Percentiles rank a stretch among this genome's conserved stretches.
Conservation (phyloP, 2,113 vertebrate species). For the Recurvirostra avosetta region DNA sequence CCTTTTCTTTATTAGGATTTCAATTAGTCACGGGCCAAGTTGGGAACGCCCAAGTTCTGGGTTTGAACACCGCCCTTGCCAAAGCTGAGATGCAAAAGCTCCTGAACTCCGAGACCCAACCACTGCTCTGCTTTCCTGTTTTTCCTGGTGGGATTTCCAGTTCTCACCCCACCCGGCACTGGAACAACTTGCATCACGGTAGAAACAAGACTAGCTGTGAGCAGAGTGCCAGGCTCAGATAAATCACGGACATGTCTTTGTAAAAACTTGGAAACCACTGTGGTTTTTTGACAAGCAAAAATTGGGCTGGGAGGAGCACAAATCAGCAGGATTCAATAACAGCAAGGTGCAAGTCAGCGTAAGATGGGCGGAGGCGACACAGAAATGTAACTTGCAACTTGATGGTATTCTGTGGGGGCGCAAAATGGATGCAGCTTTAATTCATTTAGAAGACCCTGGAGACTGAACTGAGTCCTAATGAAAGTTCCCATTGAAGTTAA, state of each 20-base stretch:
- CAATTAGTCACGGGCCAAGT: conserved; percentile 69
- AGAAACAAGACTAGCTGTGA: conserved; percentile 1
- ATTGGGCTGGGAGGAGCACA: conserved; percentile 26
- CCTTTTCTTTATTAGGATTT: conserved; percentile 71
- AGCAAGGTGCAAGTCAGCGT: conserved; percentile 6
- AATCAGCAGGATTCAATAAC: conserved; percentile 52
- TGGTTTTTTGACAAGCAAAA: conserved; percentile 34
- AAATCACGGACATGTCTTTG: conserved; percentile 43
- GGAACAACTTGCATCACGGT: background rate
- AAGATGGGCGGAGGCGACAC: background rate
- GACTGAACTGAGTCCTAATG: conserved; percentile 54
- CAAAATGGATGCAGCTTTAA: conserved; percentile 15
- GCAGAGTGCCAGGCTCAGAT: conserved; percentile 1
- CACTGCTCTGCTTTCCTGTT: conserved; percentile 22
- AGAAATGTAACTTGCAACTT: background rate
- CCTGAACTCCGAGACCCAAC: background rate
- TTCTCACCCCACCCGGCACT: background rate
- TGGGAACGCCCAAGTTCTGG: conserved; percentile 37
- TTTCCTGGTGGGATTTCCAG: conserved; percentile 37
- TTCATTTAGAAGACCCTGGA: conserved; percentile 18
- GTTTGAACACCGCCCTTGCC: background rate
- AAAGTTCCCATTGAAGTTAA: conserved; percentile 63
- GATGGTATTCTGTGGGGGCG: background rate
- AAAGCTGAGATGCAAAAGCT: background rate
- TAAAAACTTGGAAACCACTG: conserved; percentile 46